phyloP scores from a whole-genome alignment of 2,113 vertebrate genomes.

The Cinclus cinclus region DNA sequence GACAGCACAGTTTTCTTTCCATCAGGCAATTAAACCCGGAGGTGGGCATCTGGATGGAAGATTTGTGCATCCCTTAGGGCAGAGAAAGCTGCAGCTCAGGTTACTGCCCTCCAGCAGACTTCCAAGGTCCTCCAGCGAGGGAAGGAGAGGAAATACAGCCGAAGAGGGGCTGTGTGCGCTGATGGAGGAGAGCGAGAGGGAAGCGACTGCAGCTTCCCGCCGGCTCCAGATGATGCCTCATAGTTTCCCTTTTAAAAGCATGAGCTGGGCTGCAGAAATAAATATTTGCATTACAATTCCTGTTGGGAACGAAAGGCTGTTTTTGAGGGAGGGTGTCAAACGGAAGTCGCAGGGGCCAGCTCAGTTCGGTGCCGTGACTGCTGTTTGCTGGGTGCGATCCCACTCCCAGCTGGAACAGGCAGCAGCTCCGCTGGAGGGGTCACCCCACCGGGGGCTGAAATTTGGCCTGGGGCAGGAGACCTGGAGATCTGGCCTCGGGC shows the following conservation, averaged over 20 bases:
- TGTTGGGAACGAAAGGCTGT: not conserved
- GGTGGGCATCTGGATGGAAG: not conserved
- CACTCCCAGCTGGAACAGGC: not conserved
- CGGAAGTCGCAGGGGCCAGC: not conserved
- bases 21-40: not conserved
- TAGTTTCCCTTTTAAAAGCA: conserved; percentile 37
- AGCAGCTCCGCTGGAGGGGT: not conserved
- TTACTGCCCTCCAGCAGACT: not conserved
- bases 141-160: not conserved
- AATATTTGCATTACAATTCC: conserved; percentile 29
- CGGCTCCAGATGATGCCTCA: not conserved
- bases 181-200: not conserved
- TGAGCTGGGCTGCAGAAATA: not conserved
- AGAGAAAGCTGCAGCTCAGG: not conserved
- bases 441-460: not conserved
- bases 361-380: not conserved
- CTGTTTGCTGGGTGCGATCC: conserved; percentile 11
- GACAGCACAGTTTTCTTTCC: not conserved
- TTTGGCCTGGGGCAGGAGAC: not conserved
- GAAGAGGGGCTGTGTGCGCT: not conserved
- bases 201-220: not conserved
- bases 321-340: conserved; percentile 40
- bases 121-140: not conserved
- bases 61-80: not conserved
- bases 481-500: not conserved